Conservation (phyloP, 2,888 invertebrate genomes). For the Papilio protenor region DNA sequence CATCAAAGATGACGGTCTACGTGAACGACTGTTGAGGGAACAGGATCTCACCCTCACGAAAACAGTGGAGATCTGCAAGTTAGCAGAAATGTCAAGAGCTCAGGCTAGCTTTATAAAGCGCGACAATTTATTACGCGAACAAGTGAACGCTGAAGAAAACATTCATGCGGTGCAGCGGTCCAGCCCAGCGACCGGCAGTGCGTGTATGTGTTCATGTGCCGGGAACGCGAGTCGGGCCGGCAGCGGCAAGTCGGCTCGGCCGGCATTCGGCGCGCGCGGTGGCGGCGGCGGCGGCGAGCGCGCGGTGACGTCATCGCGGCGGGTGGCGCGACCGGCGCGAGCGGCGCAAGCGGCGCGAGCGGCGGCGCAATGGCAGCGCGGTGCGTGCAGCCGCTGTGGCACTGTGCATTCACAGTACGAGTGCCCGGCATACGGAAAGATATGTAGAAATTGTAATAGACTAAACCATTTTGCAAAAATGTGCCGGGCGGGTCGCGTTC, state of each 20-base stretch:
- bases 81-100: not conserved
- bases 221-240: not conserved
- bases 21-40: not conserved
- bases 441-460: slow-evolving; percentile 12
- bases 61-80: not conserved
- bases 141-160: not conserved
- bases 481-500: slow-evolving; percentile 1
- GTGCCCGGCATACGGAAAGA: slow-evolving; percentile 12
- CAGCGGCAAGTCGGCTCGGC: not conserved
- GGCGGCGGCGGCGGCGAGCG: not conserved
- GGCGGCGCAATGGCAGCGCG: slow-evolving; percentile 1
- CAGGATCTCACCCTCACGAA: not conserved
- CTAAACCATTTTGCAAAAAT: slow-evolving; percentile 12
- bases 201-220: not conserved
- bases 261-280: not conserved
- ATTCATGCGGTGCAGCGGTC: not conserved
- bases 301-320: slow-evolving; percentile 2
- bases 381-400: slow-evolving; percentile 1
- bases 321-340: not conserved
- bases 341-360: no score
- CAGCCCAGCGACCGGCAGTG: not conserved
- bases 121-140: not conserved
- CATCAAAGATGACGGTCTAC: slow-evolving; percentile 1
- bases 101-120: slow-evolving; percentile 13
- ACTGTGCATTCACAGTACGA: slow-evolving; percentile 8